Conservation (phyloP, 2,797 vertebrate species). For the Pitangus sulphuratus region DNA sequence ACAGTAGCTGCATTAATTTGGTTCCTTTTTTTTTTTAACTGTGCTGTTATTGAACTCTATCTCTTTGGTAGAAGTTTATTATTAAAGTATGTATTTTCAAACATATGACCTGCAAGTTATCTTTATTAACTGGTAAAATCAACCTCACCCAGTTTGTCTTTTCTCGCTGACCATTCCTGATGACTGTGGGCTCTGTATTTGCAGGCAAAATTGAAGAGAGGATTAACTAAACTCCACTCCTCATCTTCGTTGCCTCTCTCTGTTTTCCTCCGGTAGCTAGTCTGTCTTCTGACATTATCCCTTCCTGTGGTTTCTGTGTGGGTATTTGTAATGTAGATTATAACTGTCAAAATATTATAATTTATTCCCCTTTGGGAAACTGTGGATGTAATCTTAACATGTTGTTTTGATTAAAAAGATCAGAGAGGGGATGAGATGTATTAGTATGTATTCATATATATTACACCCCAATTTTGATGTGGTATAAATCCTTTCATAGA, state of each 20-base stretch:
- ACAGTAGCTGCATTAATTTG: not conserved
- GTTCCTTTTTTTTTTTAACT: not conserved
- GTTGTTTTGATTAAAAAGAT: not conserved
- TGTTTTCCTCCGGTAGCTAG: conserved; percentile 13
- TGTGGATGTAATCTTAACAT: not conserved
- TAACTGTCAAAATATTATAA: not conserved
- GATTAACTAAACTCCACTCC: not conserved
- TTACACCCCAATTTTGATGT: not conserved
- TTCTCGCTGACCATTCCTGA: not conserved
- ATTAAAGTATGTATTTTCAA: not conserved
- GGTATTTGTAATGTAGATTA: not conserved
- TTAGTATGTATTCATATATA: not conserved
- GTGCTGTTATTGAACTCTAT: not conserved
- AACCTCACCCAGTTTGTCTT: not conserved
- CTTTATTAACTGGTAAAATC: not conserved
- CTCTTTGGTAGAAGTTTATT: not conserved
- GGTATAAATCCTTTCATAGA: not conserved
- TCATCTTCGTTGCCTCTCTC: not conserved
- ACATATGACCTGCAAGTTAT: not conserved
- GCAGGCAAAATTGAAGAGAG: conserved; percentile 21
- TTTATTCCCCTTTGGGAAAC: not conserved
- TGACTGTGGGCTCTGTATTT: not conserved
- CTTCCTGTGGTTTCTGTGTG: not conserved
- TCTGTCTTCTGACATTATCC: conserved; percentile 4
- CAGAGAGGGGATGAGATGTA: not conserved